phyloP scores from a whole-genome alignment of 2,888 invertebrate species.

The Andrena minutula region DNA sequence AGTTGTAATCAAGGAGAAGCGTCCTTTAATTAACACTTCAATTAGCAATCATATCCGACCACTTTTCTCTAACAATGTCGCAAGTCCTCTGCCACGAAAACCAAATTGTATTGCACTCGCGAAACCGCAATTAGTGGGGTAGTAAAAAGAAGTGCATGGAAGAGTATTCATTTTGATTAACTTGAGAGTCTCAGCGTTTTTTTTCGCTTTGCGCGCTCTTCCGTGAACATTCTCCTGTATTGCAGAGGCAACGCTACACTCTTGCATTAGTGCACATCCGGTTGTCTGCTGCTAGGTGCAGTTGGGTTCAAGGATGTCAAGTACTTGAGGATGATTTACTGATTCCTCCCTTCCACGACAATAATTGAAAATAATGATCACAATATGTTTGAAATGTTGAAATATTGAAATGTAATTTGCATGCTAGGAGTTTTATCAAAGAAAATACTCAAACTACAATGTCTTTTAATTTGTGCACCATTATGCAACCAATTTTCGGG shows the following conservation, averaged over 20 bases:
- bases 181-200: too few relatives aligned
- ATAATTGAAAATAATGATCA: too few relatives aligned
- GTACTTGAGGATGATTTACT: background rate
- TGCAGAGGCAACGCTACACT: too few relatives aligned
- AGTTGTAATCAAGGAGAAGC: background rate
- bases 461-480: background rate
- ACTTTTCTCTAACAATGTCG: too few relatives aligned
- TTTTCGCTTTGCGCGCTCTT: too few relatives aligned
- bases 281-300: constrained; percentile 14
- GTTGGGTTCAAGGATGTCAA: background rate
- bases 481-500: constrained; percentile 40
- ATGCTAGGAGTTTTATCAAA: background rate
- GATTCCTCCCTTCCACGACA: too few relatives aligned
- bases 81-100: too few relatives aligned
- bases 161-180: too few relatives aligned
- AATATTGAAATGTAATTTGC: background rate
- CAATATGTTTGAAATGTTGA: too few relatives aligned
- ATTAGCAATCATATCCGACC: background rate
- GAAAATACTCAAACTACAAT: background rate
- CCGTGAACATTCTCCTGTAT: background rate
- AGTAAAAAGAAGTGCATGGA: too few relatives aligned
- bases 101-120: too few relatives aligned
- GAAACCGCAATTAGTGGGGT: too few relatives aligned
- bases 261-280: background rate
- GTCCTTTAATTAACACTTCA: background rate